Evolutionary conservation across 2,888 invertebrate genomes (phyloP), one percentile per base, ranked within the genome.

Genomic region (Caenorhabditis macrosperma): DNA sequence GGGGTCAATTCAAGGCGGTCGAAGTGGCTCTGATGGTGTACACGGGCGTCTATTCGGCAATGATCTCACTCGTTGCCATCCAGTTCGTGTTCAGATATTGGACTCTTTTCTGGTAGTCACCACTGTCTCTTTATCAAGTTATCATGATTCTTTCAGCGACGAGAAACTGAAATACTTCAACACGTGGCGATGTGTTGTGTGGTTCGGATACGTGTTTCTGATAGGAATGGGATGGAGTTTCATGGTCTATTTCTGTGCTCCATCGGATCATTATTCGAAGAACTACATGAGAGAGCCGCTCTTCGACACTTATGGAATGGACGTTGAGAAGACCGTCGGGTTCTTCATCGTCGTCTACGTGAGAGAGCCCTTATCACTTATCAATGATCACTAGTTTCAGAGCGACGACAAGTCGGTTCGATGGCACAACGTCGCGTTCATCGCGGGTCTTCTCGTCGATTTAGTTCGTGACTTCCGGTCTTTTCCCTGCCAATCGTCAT

Each of bases 221-320:
- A 66, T 66, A 1, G 66, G 66, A 33, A 66, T 66, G 66, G 66
- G 66, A 3, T 66, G 66, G 66, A 54, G 66, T 20, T 54, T 66
- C 48, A 66, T 66, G 66, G 24, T 66, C 6, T 66, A 66, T 12
- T 54, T 66, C 20, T 66, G 66, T 66, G 66, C 66, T 66, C 66
- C 54, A 9, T 41, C 41, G 1, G 66, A 66, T 17, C 38, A 26
- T 17, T 66, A 66, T 22, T 54, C 66, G 10, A 24, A 38, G 12
- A 66, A 54, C 20, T 66, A 66, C 41, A 66, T 66, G 66, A 24
- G 54, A 35, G 66, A 54, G 10, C 35, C 26, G 24, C 17, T 66
- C 0, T 66, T 48, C 20, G 66, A 66, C 26, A 66, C 66, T 1
- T 66, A 66, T 38, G 54, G 54, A 66, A 54, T 66, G 66, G 54